Conservation (phyloP, 2,113 vertebrate genomes). For the Callipepla squamata region DNA sequence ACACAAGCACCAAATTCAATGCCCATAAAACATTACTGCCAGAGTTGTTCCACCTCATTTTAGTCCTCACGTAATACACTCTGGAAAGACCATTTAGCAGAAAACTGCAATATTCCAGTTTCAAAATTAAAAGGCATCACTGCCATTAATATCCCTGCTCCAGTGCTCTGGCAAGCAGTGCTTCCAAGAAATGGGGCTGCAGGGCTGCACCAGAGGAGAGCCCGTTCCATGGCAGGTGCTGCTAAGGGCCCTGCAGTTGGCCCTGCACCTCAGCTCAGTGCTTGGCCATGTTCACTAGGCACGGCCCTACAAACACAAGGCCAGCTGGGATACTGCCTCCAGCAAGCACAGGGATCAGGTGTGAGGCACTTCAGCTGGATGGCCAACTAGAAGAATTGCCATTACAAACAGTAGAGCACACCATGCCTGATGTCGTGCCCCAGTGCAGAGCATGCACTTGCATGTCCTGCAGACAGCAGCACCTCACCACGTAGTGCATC, state of each 20-base stretch:
- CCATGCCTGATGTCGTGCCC: too few relatives aligned
- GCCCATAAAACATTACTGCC: background rate
- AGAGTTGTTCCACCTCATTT: background rate
- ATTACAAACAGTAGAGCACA: background rate
- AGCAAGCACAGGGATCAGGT: background rate
- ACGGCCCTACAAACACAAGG: background rate
- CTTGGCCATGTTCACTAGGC: background rate
- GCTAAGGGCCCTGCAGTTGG: background rate
- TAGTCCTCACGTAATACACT: background rate
- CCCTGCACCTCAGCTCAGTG: background rate
- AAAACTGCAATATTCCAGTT: background rate
- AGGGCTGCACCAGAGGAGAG: background rate
- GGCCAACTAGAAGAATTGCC: too few relatives aligned
- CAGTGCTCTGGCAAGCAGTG: background rate
- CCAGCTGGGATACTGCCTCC: background rate
- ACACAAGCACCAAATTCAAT: background rate
- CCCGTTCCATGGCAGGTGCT: background rate
- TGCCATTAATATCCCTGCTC: background rate
- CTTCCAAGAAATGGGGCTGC: accelerated
- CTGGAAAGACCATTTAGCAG: background rate
- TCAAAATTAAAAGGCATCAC: background rate
- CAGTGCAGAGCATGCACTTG: background rate
- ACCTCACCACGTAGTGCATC: background rate
- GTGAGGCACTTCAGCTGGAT: background rate
- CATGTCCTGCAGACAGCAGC: background rate